Conservation (phyloP, 1,140 invertebrate genomes). For the Oryzaephilus surinamensis region DNA sequence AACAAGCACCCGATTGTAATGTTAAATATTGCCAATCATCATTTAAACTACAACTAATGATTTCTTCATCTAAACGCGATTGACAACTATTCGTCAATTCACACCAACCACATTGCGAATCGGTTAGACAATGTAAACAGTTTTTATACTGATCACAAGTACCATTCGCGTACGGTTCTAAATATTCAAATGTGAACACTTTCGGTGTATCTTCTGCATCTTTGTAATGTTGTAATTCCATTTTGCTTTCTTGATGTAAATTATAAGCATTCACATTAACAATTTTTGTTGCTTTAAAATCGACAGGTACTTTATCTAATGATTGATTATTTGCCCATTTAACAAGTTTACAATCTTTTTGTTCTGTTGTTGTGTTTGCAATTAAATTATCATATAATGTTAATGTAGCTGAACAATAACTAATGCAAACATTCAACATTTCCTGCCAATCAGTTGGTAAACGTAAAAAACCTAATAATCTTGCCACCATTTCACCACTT, state of each 20-base stretch:
- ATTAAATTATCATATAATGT: slow-evolving; percentile 41
- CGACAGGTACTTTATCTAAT: slow-evolving; percentile 52
- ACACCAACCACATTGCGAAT: slow-evolving; percentile 87
- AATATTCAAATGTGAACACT: slow-evolving; percentile 77
- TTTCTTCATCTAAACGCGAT: slow-evolving; percentile 51
- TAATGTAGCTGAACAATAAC: slow-evolving; percentile 53
- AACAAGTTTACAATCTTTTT: slow-evolving; percentile 50
- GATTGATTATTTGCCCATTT: slow-evolving; percentile 44
- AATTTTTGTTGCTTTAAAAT: slow-evolving; percentile 56
- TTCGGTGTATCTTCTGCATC: slow-evolving; percentile 62
- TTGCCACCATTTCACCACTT: slow-evolving; percentile 60
- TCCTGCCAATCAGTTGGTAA: slow-evolving; percentile 63
- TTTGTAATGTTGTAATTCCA: slow-evolving; percentile 66
- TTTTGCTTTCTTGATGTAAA: slow-evolving; percentile 59
- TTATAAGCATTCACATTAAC: slow-evolving; percentile 40
- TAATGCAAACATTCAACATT: slow-evolving; percentile 60
- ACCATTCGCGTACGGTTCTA: slow-evolving; percentile 75
- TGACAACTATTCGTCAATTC: slow-evolving; percentile 56
- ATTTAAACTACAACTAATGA: slow-evolving; percentile 41
- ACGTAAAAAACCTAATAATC: slow-evolving; percentile 68
- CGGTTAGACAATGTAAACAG: slow-evolving; percentile 79
- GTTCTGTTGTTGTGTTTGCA: slow-evolving; percentile 56
- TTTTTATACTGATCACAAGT: slow-evolving; percentile 69
- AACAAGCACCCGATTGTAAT: slow-evolving; percentile 67
- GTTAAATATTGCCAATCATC: slow-evolving; percentile 69